These are phyloP conservation scores for Serilophus lunatus DNA, from an alignment of 2,113 vertebrate species.

Conservation along the genomic window DNA sequence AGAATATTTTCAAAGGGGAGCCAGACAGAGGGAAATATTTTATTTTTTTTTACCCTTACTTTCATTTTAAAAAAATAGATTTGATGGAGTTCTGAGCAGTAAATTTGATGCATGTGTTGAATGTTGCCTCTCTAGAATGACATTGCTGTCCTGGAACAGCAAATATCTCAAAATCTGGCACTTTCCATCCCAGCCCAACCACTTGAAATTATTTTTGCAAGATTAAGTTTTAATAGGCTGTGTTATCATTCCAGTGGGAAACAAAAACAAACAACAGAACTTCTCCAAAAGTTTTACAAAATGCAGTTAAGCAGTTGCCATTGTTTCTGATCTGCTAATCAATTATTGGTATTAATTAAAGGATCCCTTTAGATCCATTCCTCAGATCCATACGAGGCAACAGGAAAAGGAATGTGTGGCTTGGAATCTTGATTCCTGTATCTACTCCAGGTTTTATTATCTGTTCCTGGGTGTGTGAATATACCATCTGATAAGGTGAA, in stretches of 20 bases:
- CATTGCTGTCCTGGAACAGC: not conserved
- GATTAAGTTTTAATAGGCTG: not conserved
- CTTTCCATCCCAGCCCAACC: not conserved
- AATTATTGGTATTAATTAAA: not conserved
- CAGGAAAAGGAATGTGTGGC: not conserved
- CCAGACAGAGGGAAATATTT: accelerated
- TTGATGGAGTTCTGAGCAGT: not conserved
- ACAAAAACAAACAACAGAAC: not conserved
- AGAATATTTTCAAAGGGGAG: not conserved
- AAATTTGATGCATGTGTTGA: not conserved
- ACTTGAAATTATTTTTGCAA: not conserved
- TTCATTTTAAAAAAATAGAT: not conserved
- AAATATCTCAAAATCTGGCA: not conserved
- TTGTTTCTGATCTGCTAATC: not conserved
- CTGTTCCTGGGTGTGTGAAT: not conserved
- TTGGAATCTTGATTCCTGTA: not conserved
- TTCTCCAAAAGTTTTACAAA: not conserved
- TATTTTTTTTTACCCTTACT: not conserved
- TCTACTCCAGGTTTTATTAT: not conserved
- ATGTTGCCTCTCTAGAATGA: not conserved
- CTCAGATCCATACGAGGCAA: not conserved
- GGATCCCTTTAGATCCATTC: not conserved
- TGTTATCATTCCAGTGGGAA: not conserved
- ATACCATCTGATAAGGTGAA: constrained; percentile 6
- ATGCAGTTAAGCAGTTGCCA: not conserved